Conservation (phyloP, 2,113 vertebrate genomes). For the Ctenodactylus gundi region DNA sequence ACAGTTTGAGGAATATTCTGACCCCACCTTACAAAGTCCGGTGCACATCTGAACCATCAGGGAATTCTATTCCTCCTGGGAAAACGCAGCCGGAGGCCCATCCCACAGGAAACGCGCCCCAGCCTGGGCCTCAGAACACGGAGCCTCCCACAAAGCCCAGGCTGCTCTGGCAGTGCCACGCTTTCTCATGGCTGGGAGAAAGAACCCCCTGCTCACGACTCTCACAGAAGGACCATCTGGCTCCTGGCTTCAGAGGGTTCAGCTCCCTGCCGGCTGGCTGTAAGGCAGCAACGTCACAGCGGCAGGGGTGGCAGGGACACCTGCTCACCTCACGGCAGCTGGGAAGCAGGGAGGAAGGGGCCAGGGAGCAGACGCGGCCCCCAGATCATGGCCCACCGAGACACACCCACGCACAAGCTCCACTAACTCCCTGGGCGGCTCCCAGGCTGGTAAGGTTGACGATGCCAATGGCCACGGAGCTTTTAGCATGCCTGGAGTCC, state of each 20-base stretch:
- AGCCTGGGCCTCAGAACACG: background rate
- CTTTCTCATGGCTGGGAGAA: background rate
- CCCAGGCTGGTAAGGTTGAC: background rate
- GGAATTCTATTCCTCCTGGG: background rate
- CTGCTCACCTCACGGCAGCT: background rate
- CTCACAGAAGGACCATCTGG: background rate
- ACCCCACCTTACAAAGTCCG: background rate
- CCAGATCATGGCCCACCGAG: background rate
- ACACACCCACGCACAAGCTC: background rate
- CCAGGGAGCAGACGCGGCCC: background rate
- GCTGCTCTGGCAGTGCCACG: too few relatives aligned
- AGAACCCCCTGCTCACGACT: background rate
- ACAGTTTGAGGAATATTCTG: background rate
- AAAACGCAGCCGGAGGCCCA: background rate
- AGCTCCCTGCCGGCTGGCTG: background rate
- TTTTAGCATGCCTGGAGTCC: background rate
- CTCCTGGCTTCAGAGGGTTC: background rate
- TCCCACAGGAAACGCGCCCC: background rate
- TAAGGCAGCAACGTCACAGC: background rate
- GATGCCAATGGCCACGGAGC: background rate
- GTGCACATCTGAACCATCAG: background rate
- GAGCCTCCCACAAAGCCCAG: too few relatives aligned
- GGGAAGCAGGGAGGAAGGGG: background rate
- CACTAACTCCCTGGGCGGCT: too few relatives aligned
- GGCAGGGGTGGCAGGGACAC: background rate